A percentile compares a stretch with the other conserved stretches of the same genome.
phyloP scores from a whole-genome alignment of 2,797 vertebrate species.

The Sitta carolinensis region DNA sequence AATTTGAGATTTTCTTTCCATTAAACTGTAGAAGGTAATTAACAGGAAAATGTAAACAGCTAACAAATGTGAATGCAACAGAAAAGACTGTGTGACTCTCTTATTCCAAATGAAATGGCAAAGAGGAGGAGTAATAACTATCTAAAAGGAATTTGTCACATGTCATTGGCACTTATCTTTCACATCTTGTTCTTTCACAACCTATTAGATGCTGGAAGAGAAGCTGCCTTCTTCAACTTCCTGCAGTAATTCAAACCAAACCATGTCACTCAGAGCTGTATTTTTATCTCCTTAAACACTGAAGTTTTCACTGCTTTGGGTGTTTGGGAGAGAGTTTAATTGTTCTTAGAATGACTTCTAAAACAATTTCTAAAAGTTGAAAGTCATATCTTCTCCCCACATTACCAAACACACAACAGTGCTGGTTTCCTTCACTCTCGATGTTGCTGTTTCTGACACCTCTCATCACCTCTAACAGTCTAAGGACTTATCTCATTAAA shows the following conservation, averaged over 20 bases:
- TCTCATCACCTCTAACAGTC: neutral
- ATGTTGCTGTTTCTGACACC: neutral
- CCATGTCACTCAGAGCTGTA: neutral
- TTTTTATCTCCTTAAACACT: neutral
- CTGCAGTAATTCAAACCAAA: slow-evolving; percentile 9
- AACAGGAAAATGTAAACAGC: neutral
- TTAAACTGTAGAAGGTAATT: neutral
- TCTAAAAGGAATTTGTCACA: slow-evolving; percentile 7
- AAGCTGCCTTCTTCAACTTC: slow-evolving; percentile 2
- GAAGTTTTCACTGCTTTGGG: neutral
- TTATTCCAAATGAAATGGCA: neutral
- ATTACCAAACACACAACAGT: neutral
- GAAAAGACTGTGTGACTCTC: neutral
- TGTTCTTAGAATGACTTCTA: neutral
- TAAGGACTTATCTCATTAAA: neutral
- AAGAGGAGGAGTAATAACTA: neutral
- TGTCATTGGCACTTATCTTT: slow-evolving; percentile 10
- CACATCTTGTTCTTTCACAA: slow-evolving; percentile 40
- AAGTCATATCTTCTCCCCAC: neutral
- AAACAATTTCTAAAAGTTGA: neutral
- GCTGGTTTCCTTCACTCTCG: neutral
- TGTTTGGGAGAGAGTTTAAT: neutral
- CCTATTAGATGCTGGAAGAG: neutral
- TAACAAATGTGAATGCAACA: neutral
- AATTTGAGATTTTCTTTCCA: neutral